Evolutionary conservation across 1,140 invertebrate species (phyloP).

Genomic region (Drosophila grimshawi): DNA sequence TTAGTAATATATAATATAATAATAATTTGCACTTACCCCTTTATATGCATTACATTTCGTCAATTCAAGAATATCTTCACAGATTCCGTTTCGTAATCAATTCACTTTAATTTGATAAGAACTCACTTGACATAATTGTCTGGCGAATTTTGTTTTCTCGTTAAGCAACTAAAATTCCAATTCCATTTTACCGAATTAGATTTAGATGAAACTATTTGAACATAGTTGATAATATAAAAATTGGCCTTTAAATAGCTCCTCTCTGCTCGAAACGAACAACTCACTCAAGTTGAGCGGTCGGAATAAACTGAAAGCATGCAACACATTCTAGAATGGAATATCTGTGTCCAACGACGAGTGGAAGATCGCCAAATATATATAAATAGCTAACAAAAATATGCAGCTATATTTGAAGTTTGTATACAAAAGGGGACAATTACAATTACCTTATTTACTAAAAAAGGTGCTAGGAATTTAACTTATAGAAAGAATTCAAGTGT

Average conservation of each 20-base stretch:
- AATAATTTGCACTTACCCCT: constrained; percentile 42
- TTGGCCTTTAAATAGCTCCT: constrained; percentile 50
- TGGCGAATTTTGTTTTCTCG: constrained; percentile 30
- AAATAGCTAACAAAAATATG: constrained; percentile 64
- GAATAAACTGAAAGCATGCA: constrained; percentile 69
- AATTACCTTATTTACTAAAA: constrained; percentile 16
- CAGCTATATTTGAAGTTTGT: constrained; percentile 72
- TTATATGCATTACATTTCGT: constrained; percentile 24
- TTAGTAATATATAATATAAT: neutral
- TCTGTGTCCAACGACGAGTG: constrained; percentile 46
- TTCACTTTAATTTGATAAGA: constrained; percentile 34
- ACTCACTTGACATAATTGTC: constrained; percentile 33
- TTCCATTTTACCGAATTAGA: constrained; percentile 71
- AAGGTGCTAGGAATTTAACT: neutral
- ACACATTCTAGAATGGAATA: constrained; percentile 71
- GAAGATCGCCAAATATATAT: constrained; percentile 70
- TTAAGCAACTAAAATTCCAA: constrained; percentile 71
- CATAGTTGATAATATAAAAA: constrained; percentile 36
- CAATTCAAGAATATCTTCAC: constrained; percentile 20
- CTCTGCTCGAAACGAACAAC: constrained; percentile 56
- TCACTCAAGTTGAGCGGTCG: constrained; percentile 79
- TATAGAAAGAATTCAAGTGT: neutral
- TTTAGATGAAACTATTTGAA: constrained; percentile 58
- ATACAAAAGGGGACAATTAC: constrained; percentile 35
- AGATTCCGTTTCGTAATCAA: constrained; percentile 62